Base-by-base conservation (phyloP, 1,140 invertebrate species). In the Atopsyche davidsoni region DNA sequence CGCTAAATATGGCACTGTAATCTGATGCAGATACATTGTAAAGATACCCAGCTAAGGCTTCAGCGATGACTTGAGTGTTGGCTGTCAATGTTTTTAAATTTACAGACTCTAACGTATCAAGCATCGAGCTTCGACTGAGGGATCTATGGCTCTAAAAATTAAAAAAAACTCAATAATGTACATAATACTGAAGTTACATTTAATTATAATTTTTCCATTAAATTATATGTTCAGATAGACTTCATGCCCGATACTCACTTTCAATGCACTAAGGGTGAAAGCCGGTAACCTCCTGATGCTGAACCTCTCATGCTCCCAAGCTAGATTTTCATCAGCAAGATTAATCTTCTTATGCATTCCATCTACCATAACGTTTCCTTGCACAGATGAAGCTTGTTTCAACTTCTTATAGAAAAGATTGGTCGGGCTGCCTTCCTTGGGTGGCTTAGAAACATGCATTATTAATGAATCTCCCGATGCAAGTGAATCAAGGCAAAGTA, bases 301-400 rank as follows among this genome's bases (percentile, higher is more conserved):
- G 67, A 89, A 98, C 60, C 93, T 75, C 68, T 98, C 96, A 64
- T 99, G 96, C 66, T 98, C 95, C 96, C 96, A 99, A 0, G 91
- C 87, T 22, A 98, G 67, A 45, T 83, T 77, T 46, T 93, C 89
- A 42, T 97, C 92, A 1, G 91, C 92, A n/a, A 98, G 71, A 75
- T 97, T 96, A 55, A 98, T 98, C 75, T 98, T 98, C 68, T 97
- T 97, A 62, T 97, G 94, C 10, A 94, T 77, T 40, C 91, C 79
- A 59, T 90, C 82, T 18, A 93, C 77, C 3, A 75, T 78, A 1
- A 84, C 60, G 0, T 67, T 63, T 0, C 63, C 70, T 3, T 72
- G 60, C 13, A 71, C 59, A 0, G 78, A 72, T 4, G 80, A 72
- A 0, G 80, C 71, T 17, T 68, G 60, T 63, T 82, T 81, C 13